phyloP scores from a whole-genome alignment of 1,140 invertebrate species.

The Ceratosolen solmsi region DNA sequence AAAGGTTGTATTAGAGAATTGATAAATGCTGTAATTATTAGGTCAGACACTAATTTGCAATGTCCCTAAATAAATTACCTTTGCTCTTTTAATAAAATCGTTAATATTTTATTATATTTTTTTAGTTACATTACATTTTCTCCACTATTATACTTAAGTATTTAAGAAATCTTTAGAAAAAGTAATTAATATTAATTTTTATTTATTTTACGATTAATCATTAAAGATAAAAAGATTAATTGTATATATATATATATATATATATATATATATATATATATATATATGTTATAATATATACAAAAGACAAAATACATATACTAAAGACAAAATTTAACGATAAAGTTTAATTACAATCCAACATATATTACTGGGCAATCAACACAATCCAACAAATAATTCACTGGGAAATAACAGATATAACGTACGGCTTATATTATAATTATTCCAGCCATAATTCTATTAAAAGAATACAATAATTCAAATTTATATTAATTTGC shows the following conservation, averaged over 20 bases:
- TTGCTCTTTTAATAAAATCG: not conserved
- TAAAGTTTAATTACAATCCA: slow-evolving; percentile 1
- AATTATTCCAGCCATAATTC: not conserved
- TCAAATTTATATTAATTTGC: no score
- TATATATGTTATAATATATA: no score
- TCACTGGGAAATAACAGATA: not conserved
- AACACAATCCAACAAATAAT: slow-evolving; percentile 10
- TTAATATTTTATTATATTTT: not conserved
- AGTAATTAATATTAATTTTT: not conserved
- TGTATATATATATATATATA: not conserved
- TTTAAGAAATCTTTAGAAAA: not conserved
- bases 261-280: not conserved
- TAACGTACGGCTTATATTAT: not conserved
- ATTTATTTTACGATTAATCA: not conserved
- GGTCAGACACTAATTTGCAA: slow-evolving; percentile 32
- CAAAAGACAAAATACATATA: no score
- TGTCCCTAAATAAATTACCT: not conserved
- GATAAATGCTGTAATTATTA: slow-evolving; percentile 25
- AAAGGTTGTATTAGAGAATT: not conserved
- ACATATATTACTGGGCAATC: no score
- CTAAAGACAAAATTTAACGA: slow-evolving; percentile 3
- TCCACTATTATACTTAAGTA: not conserved
- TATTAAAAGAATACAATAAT: slow-evolving; percentile 1
- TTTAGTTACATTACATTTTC: not conserved
- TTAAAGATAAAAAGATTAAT: not conserved